These are phyloP conservation scores for Ateles fusciceps DNA, from an alignment of 2,797 vertebrate species.

Conservation along the genomic window DNA sequence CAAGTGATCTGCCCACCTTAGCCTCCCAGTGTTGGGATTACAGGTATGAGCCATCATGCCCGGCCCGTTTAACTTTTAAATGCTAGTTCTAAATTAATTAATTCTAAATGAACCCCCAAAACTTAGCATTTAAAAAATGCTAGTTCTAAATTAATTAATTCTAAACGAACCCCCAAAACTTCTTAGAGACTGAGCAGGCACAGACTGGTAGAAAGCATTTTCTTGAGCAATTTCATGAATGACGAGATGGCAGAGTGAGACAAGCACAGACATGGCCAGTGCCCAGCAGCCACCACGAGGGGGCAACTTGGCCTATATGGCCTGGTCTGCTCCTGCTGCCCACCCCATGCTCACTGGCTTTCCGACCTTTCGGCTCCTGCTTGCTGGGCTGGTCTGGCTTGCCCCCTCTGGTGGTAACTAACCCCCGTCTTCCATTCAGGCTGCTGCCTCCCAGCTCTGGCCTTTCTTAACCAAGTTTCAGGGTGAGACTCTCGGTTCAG, in stretches of 20 bases:
- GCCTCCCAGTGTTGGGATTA: neutral
- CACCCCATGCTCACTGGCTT: neutral
- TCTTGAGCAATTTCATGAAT: slow-evolving; percentile 43
- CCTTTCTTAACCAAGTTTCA: neutral
- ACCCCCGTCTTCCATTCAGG: neutral
- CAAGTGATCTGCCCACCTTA: neutral
- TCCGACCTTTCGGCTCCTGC: neutral
- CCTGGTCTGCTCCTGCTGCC: neutral
- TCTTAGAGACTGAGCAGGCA: slow-evolving; percentile 28
- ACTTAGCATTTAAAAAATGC: neutral
- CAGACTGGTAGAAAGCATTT: neutral
- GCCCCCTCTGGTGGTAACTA: neutral
- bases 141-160: neutral
- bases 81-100: neutral
- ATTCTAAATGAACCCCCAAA: neutral
- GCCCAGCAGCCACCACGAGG: neutral
- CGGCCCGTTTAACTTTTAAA: neutral
- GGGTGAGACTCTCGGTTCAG: neutral
- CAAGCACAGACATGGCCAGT: neutral
- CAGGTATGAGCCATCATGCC: neutral
- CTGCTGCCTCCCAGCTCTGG: neutral
- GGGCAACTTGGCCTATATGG: neutral
- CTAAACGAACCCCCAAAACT: neutral
- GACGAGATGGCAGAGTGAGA: neutral
- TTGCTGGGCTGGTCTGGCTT: neutral